A percentile compares a stretch with the other conserved stretches of the same genome.
Conservation (phyloP, 2,113 vertebrate genomes). For the Halcyon senegalensis region DNA sequence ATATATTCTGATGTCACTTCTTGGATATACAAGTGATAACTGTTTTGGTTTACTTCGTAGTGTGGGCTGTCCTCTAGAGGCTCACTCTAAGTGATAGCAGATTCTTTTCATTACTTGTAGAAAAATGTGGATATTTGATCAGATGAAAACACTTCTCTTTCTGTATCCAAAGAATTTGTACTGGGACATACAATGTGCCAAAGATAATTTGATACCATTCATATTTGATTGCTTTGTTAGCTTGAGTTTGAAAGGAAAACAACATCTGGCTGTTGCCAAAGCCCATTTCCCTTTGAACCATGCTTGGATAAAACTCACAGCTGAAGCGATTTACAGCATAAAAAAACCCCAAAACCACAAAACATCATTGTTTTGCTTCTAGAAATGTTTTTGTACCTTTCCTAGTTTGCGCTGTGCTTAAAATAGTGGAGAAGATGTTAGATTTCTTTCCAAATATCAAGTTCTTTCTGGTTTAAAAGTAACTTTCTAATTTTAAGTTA, state of each 20-base stretch:
- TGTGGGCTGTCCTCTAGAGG: neutral
- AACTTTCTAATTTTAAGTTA: neutral
- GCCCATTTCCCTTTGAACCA: constrained; percentile 23
- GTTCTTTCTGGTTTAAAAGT: neutral
- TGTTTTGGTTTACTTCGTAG: neutral
- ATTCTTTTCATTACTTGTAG: neutral
- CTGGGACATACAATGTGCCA: neutral
- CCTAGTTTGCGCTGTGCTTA: neutral
- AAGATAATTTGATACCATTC: constrained; percentile 35
- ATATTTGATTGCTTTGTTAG: constrained; percentile 29
- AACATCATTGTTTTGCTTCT: neutral
- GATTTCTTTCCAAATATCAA: neutral
- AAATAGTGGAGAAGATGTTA: neutral
- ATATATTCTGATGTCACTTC: neutral
- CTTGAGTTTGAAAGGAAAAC: constrained; percentile 7
- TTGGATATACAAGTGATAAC: neutral
- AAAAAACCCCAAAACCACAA: neutral
- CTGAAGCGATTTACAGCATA: neutral
- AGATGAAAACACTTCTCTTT: neutral
- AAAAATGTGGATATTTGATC: neutral
- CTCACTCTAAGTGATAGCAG: neutral
- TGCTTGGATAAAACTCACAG: constrained; percentile 5
- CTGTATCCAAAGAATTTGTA: neutral
- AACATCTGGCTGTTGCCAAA: constrained; percentile 13
- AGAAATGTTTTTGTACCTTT: neutral